Conservation (phyloP, 2,797 vertebrate genomes). For the Cuculus canorus region DNA sequence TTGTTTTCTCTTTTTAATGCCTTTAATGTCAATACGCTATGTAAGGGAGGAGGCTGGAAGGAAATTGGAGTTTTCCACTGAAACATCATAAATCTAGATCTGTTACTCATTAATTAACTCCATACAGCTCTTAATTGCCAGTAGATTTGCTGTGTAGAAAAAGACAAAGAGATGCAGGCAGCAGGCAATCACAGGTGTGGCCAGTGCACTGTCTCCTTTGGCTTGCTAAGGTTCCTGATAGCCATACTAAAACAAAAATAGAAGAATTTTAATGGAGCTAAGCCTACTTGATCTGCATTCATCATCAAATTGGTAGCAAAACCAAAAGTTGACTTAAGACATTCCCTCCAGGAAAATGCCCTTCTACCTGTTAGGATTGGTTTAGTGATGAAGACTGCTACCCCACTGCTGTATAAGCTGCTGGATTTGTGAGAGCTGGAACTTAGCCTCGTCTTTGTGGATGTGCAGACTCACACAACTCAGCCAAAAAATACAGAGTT, state of each 20-base stretch:
- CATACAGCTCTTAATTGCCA: neutral
- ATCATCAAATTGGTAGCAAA: neutral
- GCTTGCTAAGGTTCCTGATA: neutral
- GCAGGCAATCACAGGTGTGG: accelerated
- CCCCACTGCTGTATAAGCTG: neutral
- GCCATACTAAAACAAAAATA: neutral
- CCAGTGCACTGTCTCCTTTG: neutral
- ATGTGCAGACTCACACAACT: neutral
- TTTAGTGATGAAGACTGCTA: neutral
- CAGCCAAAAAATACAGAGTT: neutral
- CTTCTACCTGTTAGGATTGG: accelerated
- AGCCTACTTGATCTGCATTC: neutral
- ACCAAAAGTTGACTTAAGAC: neutral
- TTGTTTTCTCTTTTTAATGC: neutral
- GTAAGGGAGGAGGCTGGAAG: constrained; percentile 31
- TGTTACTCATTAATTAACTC: constrained; percentile 64
- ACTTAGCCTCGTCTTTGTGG: neutral
- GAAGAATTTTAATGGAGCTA: neutral
- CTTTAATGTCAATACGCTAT: constrained; percentile 15
- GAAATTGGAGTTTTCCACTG: constrained; percentile 65
- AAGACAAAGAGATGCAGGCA: neutral
- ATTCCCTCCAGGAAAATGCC: neutral
- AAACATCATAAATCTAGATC: constrained; percentile 50
- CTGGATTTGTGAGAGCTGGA: neutral
- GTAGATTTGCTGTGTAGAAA: neutral